Evolutionary conservation across 2,113 vertebrate species (phyloP).

Genomic region (Petrocephalus zakoni): DNA sequence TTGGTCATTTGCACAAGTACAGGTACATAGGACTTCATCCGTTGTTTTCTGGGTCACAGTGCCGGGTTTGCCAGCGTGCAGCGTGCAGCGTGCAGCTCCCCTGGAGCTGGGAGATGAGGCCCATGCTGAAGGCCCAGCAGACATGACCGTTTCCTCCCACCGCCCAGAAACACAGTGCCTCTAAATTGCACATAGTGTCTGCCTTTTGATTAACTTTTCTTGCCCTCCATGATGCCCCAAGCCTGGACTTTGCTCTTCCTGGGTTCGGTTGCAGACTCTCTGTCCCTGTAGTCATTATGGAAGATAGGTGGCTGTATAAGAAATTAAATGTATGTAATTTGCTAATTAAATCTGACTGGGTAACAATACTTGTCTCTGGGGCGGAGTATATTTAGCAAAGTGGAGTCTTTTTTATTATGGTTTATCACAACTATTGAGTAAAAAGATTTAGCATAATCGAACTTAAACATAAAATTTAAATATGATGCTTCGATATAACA

Average conservation of each 20-base stretch:
- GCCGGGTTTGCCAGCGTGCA: too few relatives aligned
- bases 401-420: background rate
- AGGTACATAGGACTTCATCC: too few relatives aligned
- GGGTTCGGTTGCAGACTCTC: background rate
- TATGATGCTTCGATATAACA: background rate
- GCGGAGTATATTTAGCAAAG: background rate
- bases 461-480: background rate
- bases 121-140: too few relatives aligned
- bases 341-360: background rate
- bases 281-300: background rate
- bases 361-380: background rate
- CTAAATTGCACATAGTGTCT: background rate
- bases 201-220: background rate
- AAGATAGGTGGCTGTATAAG: background rate
- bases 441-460: background rate
- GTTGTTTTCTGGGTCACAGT: too few relatives aligned
- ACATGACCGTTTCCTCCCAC: too few relatives aligned
- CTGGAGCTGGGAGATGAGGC: too few relatives aligned
- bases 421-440: background rate
- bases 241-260: background rate
- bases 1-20: too few relatives aligned
- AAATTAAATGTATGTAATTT: background rate
- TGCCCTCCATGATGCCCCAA: background rate
- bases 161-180: background rate
- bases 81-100: too few relatives aligned